Base-by-base conservation (phyloP, 2,113 vertebrate genomes). In the Mormoops blainvillei region DNA sequence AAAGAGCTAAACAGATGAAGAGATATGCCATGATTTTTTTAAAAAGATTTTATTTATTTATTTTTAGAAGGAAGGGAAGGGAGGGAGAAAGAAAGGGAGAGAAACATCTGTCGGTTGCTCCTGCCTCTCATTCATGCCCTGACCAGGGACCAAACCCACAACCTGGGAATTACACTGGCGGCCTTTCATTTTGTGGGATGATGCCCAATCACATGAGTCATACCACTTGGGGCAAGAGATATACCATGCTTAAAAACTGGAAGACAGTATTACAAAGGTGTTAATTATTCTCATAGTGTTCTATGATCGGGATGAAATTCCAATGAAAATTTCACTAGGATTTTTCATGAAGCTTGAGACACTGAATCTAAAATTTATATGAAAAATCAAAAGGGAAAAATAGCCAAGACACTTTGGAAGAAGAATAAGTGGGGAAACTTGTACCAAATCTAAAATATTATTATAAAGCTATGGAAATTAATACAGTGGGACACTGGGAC, bases 181-280 rank as follows among this genome's bases (percentile, higher is more conserved):
- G 4, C 61, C 28, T 63, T 63, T 63, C 28, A 63, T 28, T 63
- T 63, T 31, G 61, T 63, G 61, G 61, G 28, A 63, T 63, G 28
- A 63, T 0, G 13, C 28, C 26, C 61, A 63, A 63, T 28, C 28
- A 63, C 28, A 4, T 31, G 2, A 63, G 61, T 28, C 61, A 63
- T 4, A 63, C 26, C 5, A 15, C 26, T 63, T 28, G 31, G 28
- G 61, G 61, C 26, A 67, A 67, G 14, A 71, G 52, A 82, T 31
- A 92, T 4, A 50, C 28, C 20, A 45, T 56, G 15, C n/a, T 91
- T 70, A 94, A 95, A 89, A 77, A 33, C 45, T 61, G 24, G 63
- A 96, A 87, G 67, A 94, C 13, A 91, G 58, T 74, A 68, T 77
- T 83, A 94, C 65, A 87, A 63, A 87, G 31, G 68, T 87, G 22